Base-by-base conservation (phyloP, 2,888 invertebrate species). In the Tetanocera ferruginea region DNA sequence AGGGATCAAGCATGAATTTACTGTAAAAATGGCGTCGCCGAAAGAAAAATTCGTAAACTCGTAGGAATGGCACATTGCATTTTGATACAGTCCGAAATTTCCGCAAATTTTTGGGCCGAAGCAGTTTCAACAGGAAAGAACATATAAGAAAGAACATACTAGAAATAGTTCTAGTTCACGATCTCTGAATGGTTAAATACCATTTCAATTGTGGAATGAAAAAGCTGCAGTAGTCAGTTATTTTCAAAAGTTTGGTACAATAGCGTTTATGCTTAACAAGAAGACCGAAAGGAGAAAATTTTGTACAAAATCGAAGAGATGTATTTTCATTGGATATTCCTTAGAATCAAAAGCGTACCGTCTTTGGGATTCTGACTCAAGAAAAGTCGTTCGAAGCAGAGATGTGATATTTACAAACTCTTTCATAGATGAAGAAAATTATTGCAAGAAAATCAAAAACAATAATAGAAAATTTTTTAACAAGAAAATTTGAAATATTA, bases 101-200 rank as follows among this genome's bases (percentile, higher is more conserved):
- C 81, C 6, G 64, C 82, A 17, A 60, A 49, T 5, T 83, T 84
- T 72, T 87, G 85, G 84, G 84, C 83, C 55, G 87, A 87, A 76
- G 85, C 86, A n/a, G 81, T 84, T 2, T 78, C 77, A 19, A 83
- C 84, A 37, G 85, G 85, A 23, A 81, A 80, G 51, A 81, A 84
- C 66, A 67, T 84, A 19, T 82, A n/a, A n/a, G n/a, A n/a, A n/a
- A n/a, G n/a, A n/a, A n/a, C n/a, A n/a, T n/a, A n/a, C n/a, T 25
- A 81, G 83, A 76, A 87, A 87, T 55, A 73, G 82, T 9, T 82
- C 80, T 55, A 31, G 77, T 31, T 78, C 80, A 8, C 78, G 78
- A 77, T 78, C 78, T n/a, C 64, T 80, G 31, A 52, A 64, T 23
- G 75, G 78, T 34, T 78, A 76, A 57, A 66, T 72, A 11, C 80